Conservation (phyloP, 2,888 invertebrate species). For the Volucella zonaria region DNA sequence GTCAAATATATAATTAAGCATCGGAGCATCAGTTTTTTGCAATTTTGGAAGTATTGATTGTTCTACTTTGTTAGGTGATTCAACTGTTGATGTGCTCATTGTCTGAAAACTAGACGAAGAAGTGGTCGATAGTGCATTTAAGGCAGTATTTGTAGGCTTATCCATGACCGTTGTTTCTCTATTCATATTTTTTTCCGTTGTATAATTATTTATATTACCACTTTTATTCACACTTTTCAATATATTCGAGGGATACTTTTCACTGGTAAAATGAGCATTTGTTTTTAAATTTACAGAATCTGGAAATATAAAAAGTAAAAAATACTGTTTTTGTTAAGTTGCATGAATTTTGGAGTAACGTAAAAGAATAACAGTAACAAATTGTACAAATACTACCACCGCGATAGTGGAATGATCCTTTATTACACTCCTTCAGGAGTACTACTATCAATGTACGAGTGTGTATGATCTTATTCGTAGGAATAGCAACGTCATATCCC, state of each 20-base stretch:
- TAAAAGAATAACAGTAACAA: too few relatives aligned
- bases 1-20: constrained; percentile 90
- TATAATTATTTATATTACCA: constrained; percentile 5
- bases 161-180: constrained; percentile 20
- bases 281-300: constrained; percentile 38
- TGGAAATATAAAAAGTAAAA: constrained; percentile 26
- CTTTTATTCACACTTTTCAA: constrained; percentile 10
- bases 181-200: constrained; percentile 31
- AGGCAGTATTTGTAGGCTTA: constrained; percentile 7
- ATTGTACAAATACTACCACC: too few relatives aligned
- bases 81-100: constrained; percentile 64
- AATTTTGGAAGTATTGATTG: constrained; percentile 82
- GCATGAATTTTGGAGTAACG: too few relatives aligned
- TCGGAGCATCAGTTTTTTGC: constrained; percentile 86
- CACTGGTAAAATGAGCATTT: constrained; percentile 24
- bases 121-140: constrained; percentile 25
- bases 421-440: too few relatives aligned
- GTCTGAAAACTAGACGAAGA: constrained; percentile 30
- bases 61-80: constrained; percentile 77
- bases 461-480: too few relatives aligned
- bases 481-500: too few relatives aligned
- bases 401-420: too few relatives aligned
- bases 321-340: not conserved
- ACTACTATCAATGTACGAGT: too few relatives aligned
- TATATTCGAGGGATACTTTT: constrained; percentile 20